A percentile compares a stretch with the other conserved stretches of the same genome.
phyloP scores from a whole-genome alignment of 35 echinoderm and acorn worm genomes.

The Holothuria glaberrima region DNA sequence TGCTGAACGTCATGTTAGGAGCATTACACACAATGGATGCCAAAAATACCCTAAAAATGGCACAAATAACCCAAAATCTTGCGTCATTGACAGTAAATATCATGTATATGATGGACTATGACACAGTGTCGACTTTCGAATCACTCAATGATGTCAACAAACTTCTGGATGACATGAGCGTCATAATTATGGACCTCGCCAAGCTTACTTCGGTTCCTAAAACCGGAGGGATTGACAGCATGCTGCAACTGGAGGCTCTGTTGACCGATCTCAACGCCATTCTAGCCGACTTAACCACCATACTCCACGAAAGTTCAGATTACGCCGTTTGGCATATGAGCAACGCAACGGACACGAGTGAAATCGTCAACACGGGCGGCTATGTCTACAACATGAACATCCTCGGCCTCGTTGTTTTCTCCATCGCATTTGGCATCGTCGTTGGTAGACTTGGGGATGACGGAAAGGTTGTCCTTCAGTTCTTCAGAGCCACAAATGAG shows the following conservation, averaged over 20 bases:
- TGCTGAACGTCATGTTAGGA: slow-evolving; percentile 68
- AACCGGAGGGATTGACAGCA: slow-evolving; percentile 61
- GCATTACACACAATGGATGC: slow-evolving; percentile 62
- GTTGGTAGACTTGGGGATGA: slow-evolving; percentile 76
- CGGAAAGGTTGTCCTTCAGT: slow-evolving; percentile 68
- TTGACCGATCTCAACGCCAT: slow-evolving; percentile 64
- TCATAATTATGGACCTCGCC: slow-evolving; percentile 61
- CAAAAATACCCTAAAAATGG: slow-evolving; percentile 67
- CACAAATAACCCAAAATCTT: slow-evolving; percentile 67
- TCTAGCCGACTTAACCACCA: slow-evolving; percentile 43
- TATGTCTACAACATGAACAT: slow-evolving; percentile 96
- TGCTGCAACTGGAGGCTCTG: slow-evolving; percentile 76
- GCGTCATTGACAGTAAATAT: slow-evolving; percentile 72
- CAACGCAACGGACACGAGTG: slow-evolving; percentile 34
- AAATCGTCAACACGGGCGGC: slow-evolving; percentile 46
- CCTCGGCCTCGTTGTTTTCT: slow-evolving; percentile 95
- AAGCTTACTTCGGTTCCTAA: slow-evolving; percentile 56
- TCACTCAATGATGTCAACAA: slow-evolving; percentile 52
- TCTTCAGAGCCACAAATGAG: slow-evolving; percentile 83
- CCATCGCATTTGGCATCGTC: slow-evolving; percentile 88
- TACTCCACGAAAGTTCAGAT: slow-evolving; percentile 59
- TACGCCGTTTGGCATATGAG: slow-evolving; percentile 60
- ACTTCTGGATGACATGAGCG: slow-evolving; percentile 72
- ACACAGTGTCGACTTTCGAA: slow-evolving; percentile 52
- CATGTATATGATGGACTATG: slow-evolving; percentile 76